Conservation (phyloP, 2,797 vertebrate genomes). For the Onychomys torridus region DNA sequence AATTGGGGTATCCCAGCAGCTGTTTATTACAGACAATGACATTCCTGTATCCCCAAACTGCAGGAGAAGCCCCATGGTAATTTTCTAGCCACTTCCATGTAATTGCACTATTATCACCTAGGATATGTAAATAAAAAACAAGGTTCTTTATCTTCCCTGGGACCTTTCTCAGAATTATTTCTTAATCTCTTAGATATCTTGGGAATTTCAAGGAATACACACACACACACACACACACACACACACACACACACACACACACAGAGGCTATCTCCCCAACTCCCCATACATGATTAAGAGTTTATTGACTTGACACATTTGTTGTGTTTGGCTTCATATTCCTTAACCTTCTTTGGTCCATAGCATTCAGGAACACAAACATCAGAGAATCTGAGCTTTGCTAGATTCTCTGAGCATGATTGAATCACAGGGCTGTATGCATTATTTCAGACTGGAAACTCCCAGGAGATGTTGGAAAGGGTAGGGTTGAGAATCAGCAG, state of each 20-base stretch:
- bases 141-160: background rate
- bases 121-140: background rate
- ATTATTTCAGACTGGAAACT: background rate
- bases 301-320: background rate
- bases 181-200: background rate
- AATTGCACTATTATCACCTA: background rate
- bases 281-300: background rate
- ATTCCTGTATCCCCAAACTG: background rate
- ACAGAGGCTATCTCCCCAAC: background rate
- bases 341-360: background rate
- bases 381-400: background rate
- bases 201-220: background rate
- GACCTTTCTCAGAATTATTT: background rate
- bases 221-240: background rate
- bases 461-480: rapidly evolving
- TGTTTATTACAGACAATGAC: background rate
- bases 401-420: background rate
- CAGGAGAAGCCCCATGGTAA: background rate
- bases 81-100: background rate
- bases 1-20: background rate
- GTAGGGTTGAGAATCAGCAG: background rate
- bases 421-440: background rate
- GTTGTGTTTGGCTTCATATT: background rate
- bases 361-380: background rate
- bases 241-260: background rate